Evolutionary conservation across 2,797 vertebrate species (phyloP).

Genomic region (Enteromius viviparus): DNA sequence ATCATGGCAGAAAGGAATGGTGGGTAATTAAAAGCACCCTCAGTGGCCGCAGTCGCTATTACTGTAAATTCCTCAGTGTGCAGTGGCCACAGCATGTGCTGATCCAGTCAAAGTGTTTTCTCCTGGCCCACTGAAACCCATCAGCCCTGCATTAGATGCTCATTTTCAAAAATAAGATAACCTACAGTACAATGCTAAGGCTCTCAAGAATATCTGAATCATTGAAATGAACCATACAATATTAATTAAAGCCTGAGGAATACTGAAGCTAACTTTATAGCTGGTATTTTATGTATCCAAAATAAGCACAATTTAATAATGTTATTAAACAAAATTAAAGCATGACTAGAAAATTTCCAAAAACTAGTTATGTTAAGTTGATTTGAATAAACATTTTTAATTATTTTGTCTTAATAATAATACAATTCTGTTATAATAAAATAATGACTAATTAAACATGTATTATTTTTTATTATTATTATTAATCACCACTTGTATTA

Average conservation of each 20-base stretch:
- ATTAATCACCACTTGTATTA: not conserved
- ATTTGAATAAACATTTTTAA: too few species aligned
- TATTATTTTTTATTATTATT: not conserved
- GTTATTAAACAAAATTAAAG: not conserved
- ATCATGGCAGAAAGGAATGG: conserved; percentile 65
- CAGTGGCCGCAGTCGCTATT: conserved; percentile 15
- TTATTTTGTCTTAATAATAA: not conserved
- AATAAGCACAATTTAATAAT: not conserved
- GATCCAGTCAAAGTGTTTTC: conserved; percentile 25
- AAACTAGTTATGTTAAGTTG: too few species aligned
- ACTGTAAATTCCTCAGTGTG: conserved; percentile 39
- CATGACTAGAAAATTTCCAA: too few species aligned
- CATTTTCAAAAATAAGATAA: conserved; percentile 27
- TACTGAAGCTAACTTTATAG: not conserved
- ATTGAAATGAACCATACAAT: not conserved
- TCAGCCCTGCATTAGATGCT: conserved; percentile 11
- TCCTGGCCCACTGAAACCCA: conserved; percentile 4
- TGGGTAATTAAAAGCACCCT: conserved; percentile 55
- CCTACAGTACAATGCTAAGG: not conserved
- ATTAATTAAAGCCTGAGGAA: not conserved
- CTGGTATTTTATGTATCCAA: not conserved
- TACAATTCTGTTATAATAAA: not conserved
- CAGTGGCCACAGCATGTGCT: conserved; percentile 6
- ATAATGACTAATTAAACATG: not conserved
- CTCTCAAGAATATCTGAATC: conserved; percentile 12